phyloP scores from a whole-genome alignment of 1,140 invertebrate genomes.

The Atta texana region DNA sequence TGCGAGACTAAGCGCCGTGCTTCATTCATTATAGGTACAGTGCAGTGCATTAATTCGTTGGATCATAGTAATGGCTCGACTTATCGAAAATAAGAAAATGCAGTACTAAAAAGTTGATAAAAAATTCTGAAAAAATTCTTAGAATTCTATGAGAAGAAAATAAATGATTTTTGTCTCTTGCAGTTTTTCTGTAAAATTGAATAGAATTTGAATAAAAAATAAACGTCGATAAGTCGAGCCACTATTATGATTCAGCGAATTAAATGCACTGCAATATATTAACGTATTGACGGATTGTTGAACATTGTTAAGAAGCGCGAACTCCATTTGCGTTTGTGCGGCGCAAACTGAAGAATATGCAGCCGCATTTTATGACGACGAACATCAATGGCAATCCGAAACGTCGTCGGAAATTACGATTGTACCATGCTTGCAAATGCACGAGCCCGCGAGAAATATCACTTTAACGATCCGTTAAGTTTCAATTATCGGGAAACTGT shows the following conservation, averaged over 20 bases:
- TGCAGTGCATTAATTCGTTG: too few relatives aligned
- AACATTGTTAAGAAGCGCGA: conserved; percentile 33
- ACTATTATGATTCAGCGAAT: too few relatives aligned
- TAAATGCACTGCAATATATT: neutral
- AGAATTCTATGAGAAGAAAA: too few relatives aligned
- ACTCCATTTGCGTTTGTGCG: neutral
- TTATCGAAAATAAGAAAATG: too few relatives aligned
- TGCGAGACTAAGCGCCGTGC: neutral
- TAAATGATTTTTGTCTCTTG: too few relatives aligned
- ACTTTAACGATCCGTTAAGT: neutral
- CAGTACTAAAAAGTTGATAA: too few relatives aligned
- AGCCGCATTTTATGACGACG: conserved; percentile 25
- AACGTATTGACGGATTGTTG: conserved; percentile 12
- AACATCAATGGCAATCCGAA: neutral
- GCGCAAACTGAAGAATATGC: neutral
- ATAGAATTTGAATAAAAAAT: too few relatives aligned
- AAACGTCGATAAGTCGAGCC: too few relatives aligned
- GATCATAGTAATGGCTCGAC: too few relatives aligned
- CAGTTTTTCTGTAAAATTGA: too few relatives aligned
- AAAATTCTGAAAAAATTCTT: too few relatives aligned
- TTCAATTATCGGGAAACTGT: neutral
- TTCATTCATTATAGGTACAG: conserved; percentile 37
- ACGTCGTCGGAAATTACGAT: neutral
- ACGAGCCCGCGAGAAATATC: neutral
- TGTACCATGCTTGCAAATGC: neutral